Evolutionary conservation across 2,888 invertebrate species (phyloP).

Genomic region (Caenorhabditis becei): DNA sequence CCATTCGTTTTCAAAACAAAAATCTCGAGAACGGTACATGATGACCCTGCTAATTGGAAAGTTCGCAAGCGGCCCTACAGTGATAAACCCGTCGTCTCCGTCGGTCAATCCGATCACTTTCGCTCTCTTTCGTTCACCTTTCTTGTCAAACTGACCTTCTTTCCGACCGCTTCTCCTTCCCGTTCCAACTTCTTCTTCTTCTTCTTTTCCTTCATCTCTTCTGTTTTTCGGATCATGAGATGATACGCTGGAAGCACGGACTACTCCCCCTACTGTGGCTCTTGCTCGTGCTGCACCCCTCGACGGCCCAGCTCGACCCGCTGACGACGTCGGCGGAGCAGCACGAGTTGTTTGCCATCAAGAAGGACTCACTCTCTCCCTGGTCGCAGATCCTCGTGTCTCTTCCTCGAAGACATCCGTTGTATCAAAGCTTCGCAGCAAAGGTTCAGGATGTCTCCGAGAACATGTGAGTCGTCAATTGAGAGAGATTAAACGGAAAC

Average conservation of each 20-base stretch:
- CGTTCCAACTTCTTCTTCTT: constrained; percentile 5
- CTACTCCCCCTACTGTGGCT: constrained; percentile 32
- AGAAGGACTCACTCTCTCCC: constrained; percentile 71
- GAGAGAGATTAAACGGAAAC: too few species aligned
- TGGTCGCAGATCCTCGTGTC: constrained; percentile 75
- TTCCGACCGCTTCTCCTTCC: constrained; percentile 51
- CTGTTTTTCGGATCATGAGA: constrained; percentile 51
- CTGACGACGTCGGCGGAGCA: constrained; percentile 56
- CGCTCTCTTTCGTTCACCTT: constrained; percentile 49
- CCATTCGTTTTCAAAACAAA: constrained; percentile 10
- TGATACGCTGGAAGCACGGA: constrained; percentile 62
- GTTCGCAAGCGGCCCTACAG: constrained; percentile 17
- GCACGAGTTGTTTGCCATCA: constrained; percentile 69
- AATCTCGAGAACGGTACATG: constrained; percentile 5
- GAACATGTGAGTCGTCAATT: constrained; percentile 45
- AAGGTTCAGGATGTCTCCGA: constrained; percentile 77
- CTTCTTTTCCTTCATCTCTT: constrained; percentile 7
- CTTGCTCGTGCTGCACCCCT: constrained; percentile 29
- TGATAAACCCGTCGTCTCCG: constrained; percentile 35
- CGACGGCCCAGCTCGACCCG: constrained; percentile 35
- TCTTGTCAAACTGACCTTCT: constrained; percentile 57
- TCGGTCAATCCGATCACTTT: constrained; percentile 50
- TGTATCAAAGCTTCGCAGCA: constrained; percentile 77
- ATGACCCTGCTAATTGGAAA: constrained; percentile 41
- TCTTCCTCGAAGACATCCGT: constrained; percentile 71